These are phyloP conservation scores for Scarus forsteni DNA, from an alignment of 2,797 vertebrate genomes.

Conservation along the genomic window DNA sequence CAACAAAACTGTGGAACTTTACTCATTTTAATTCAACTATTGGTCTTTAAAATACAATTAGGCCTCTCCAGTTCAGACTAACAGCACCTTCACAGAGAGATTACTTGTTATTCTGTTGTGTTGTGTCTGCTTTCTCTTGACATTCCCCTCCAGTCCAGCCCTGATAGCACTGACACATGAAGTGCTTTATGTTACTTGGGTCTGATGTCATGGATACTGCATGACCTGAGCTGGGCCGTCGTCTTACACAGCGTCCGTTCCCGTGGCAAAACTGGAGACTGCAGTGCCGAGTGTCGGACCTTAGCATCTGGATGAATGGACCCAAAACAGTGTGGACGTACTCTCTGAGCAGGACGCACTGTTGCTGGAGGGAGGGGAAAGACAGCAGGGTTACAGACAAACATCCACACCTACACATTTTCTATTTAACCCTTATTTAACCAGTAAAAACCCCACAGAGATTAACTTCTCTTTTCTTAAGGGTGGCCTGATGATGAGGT, in stretches of 20 bases:
- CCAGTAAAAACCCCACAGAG: too few relatives aligned
- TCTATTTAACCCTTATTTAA: too few relatives aligned
- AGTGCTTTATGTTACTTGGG: slow-evolving; percentile 50
- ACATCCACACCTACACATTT: background rate
- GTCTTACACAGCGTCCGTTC: slow-evolving; percentile 86
- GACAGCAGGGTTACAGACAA: background rate
- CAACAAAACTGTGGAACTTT: too few relatives aligned
- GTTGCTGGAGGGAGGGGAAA: slow-evolving; percentile 70
- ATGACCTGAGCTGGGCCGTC: slow-evolving; percentile 58
- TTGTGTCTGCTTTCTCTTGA: slow-evolving; percentile 23
- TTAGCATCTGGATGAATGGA: slow-evolving; percentile 84
- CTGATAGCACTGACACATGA: slow-evolving; percentile 86
- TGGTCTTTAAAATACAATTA: too few relatives aligned
- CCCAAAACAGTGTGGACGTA: slow-evolving; percentile 86
- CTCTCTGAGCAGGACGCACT: slow-evolving; percentile 84
- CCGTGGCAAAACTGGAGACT: slow-evolving; percentile 80
- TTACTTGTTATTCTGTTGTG: background rate
- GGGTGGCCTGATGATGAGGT: too few relatives aligned
- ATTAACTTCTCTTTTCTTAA: too few relatives aligned
- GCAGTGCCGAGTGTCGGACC: slow-evolving; percentile 79
- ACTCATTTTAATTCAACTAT: too few relatives aligned
- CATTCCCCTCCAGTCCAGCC: slow-evolving; percentile 87
- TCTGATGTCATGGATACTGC: slow-evolving; percentile 62
- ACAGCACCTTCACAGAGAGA: background rate
- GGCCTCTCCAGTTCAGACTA: too few relatives aligned